Conservation (phyloP, 2,797 vertebrate genomes). For the Melanotaenia parkinsoni region DNA sequence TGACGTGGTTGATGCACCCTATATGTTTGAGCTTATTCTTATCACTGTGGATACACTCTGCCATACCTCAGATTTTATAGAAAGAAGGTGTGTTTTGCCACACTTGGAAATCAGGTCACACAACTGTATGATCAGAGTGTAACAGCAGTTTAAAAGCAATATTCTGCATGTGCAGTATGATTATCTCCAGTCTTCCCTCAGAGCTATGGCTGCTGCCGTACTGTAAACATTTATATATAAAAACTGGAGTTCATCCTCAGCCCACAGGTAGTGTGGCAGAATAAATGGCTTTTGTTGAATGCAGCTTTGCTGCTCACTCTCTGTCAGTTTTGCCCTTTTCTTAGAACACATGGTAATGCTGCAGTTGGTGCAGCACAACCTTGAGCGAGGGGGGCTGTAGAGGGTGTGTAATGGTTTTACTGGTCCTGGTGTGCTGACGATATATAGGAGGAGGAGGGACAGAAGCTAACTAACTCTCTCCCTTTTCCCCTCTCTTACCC, state of each 20-base stretch:
- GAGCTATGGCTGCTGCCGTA: conserved; percentile 6
- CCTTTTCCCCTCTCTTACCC: conserved; percentile 30
- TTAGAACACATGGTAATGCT: conserved; percentile 42
- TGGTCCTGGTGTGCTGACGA: conserved; percentile 64
- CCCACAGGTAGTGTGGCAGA: conserved; percentile 50
- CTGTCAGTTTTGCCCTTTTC: conserved; percentile 59
- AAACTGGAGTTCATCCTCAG: conserved; percentile 31
- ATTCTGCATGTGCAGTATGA: background rate
- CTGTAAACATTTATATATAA: conserved; percentile 35
- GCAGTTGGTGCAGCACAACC: conserved; percentile 64
- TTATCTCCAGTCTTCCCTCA: conserved; percentile 2
- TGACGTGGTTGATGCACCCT: conserved; percentile 15
- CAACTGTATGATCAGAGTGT: conserved; percentile 3
- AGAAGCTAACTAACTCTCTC: conserved; percentile 37
- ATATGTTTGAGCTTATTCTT: conserved; percentile 19
- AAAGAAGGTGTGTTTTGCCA: conserved; percentile 10
- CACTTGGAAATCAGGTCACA: conserved; percentile 7
- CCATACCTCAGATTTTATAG: conserved; percentile 24
- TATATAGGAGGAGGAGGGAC: conserved; percentile 33
- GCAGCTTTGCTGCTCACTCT: conserved; percentile 44
- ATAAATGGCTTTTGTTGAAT: conserved; percentile 45
- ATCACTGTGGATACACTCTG: conserved; percentile 9
- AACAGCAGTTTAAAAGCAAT: background rate
- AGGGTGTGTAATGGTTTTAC: conserved; percentile 72
- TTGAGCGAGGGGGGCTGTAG: conserved; percentile 61